A percentile compares a stretch with the other conserved stretches of the same genome.
Conservation (phyloP, 2,113 vertebrate species). For the Cyprinus carpio region DNA sequence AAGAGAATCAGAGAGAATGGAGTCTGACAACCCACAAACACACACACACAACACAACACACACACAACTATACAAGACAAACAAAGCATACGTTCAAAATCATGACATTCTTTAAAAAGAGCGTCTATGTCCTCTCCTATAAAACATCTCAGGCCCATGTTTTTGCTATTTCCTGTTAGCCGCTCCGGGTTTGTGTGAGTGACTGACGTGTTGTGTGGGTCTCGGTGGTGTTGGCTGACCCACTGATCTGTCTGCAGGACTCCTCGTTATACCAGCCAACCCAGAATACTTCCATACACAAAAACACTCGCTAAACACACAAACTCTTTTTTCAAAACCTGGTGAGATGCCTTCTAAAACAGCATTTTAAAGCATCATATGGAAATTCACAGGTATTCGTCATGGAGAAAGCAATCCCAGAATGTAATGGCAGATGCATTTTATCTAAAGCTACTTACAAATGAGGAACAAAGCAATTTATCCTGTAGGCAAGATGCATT, state of each 20-base stretch:
- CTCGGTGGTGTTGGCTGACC: slow-evolving; percentile 12
- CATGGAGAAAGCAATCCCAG: background rate
- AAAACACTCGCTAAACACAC: slow-evolving; percentile 45
- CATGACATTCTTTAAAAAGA: slow-evolving; percentile 19
- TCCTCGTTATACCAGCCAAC: slow-evolving; percentile 36
- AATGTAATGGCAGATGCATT: background rate
- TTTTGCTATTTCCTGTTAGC: slow-evolving; percentile 30
- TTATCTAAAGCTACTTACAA: background rate
- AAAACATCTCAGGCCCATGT: slow-evolving; percentile 17
- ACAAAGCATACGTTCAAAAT: slow-evolving; percentile 21
- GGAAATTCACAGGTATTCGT: background rate
- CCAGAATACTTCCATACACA: slow-evolving; percentile 30
- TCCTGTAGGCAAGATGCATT: background rate
- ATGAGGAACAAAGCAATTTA: background rate
- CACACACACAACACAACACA: slow-evolving; percentile 9
- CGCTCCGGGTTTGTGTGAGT: slow-evolving; percentile 16
- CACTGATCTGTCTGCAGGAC: slow-evolving; percentile 17
- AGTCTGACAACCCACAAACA: slow-evolving; percentile 21
- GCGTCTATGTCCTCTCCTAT: background rate
- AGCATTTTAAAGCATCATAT: background rate
- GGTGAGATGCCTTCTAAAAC: background rate
- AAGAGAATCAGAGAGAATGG: slow-evolving; percentile 49
- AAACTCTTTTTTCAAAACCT: slow-evolving; percentile 3
- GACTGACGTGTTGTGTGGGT: slow-evolving; percentile 20
- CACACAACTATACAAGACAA: background rate